A percentile compares a stretch with the other conserved stretches of the same genome.
These are phyloP conservation scores for Rhynchotus rufescens DNA, from an alignment of 2,797 vertebrate genomes.

Conservation along the genomic window DNA sequence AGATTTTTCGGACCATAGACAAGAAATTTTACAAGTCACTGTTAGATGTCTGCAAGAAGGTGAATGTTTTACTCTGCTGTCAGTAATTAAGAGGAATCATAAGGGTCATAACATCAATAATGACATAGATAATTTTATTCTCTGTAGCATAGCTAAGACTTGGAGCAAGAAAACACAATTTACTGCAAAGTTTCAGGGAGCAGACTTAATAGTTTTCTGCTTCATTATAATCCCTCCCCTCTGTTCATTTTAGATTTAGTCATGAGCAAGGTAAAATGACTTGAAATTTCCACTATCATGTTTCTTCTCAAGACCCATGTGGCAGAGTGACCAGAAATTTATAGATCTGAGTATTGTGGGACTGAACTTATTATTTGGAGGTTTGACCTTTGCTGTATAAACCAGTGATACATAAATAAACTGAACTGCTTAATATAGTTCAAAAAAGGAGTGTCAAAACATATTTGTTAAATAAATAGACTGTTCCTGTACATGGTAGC, in stretches of 20 bases:
- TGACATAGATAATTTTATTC: conserved; percentile 24
- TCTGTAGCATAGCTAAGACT: neutral
- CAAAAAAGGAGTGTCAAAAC: neutral
- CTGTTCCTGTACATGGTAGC: no score
- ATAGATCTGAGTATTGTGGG: neutral
- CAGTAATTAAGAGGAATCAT: neutral
- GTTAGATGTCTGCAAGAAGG: conserved; percentile 97
- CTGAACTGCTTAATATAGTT: neutral
- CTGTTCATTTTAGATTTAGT: neutral
- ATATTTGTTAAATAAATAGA: neutral
- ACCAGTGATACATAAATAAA: neutral
- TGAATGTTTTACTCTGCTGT: conserved; percentile 69
- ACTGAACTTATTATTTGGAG: neutral
- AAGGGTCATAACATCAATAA: neutral
- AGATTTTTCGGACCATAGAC: conserved; percentile 95
- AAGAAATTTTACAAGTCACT: conserved; percentile 96
- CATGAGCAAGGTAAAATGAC: neutral
- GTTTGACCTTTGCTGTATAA: neutral
- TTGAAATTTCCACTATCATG: neutral
- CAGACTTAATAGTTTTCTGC: neutral
- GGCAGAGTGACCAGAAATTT: neutral
- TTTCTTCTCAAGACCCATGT: neutral
- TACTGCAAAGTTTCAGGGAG: neutral
- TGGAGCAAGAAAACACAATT: neutral
- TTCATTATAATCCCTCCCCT: fast-evolving